A percentile compares a stretch with the other conserved stretches of the same genome.
phyloP scores from a whole-genome alignment of 2,888 invertebrate genomes.

The Philopedon plagiatum region DNA sequence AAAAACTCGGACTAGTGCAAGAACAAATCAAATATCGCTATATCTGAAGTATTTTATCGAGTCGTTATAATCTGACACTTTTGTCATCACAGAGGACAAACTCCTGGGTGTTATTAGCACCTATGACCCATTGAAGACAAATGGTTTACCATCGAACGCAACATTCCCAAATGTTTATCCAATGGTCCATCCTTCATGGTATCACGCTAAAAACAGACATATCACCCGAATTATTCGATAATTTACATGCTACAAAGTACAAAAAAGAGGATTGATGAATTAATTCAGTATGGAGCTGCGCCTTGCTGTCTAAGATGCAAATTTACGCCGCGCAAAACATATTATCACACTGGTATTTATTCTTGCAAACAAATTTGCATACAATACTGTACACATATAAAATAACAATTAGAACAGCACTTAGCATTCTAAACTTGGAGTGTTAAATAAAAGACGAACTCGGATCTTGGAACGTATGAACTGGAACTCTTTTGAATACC shows the following conservation, averaged over 20 bases:
- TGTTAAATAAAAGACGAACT: conserved; percentile 34
- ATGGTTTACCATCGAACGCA: too few relatives aligned
- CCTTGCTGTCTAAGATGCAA: conserved; percentile 42
- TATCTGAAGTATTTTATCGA: not conserved
- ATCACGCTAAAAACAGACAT: not conserved
- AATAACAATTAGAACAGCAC: conserved; percentile 56
- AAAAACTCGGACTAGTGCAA: not conserved
- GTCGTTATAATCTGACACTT: not conserved
- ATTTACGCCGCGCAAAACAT: conserved; percentile 36
- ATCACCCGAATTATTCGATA: not conserved
- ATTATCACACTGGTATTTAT: conserved; percentile 44
- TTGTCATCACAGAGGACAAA: too few relatives aligned
- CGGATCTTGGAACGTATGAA: conserved; percentile 26
- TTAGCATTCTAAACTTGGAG: conserved; percentile 25
- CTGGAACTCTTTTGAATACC: conserved; percentile 25
- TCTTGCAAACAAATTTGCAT: conserved; percentile 52
- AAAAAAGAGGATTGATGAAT: conserved; percentile 30
- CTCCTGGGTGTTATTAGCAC: too few relatives aligned
- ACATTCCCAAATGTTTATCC: too few relatives aligned
- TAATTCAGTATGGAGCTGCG: conserved; percentile 37
- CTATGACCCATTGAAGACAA: too few relatives aligned
- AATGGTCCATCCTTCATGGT: too few relatives aligned
- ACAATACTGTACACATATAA: conserved; percentile 55
- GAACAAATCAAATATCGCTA: not conserved
- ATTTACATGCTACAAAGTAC: not conserved